phyloP scores from a whole-genome alignment of 2,888 invertebrate species.

The Zygaena filipendulae region DNA sequence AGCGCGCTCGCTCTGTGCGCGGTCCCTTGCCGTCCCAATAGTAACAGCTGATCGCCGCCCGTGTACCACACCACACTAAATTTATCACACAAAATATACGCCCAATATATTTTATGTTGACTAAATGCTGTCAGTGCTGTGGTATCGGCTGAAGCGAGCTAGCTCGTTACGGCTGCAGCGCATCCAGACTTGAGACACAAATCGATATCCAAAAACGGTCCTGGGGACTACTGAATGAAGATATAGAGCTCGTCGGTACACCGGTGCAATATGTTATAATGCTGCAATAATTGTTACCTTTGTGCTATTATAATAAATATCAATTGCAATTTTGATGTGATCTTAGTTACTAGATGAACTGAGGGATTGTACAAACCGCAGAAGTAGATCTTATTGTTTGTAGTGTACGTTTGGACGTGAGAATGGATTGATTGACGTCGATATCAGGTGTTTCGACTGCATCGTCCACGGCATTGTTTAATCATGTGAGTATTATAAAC shows the following conservation, averaged over 20 bases:
- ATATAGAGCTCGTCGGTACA: slow-evolving; percentile 36
- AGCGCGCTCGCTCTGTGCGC: slow-evolving; percentile 34
- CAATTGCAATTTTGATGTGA: slow-evolving; percentile 9
- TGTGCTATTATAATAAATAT: slow-evolving; percentile 1
- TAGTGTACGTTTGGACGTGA: slow-evolving; percentile 45
- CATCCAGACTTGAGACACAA: slow-evolving; percentile 25
- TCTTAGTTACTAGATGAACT: slow-evolving; percentile 14
- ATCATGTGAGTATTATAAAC: slow-evolving; percentile 32
- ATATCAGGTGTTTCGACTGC: slow-evolving; percentile 33
- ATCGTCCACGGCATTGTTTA: slow-evolving; percentile 31
- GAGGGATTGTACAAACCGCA: slow-evolving; percentile 23
- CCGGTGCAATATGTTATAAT: slow-evolving; percentile 48
- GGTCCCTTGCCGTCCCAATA: slow-evolving; percentile 13
- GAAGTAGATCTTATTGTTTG: slow-evolving; percentile 24
- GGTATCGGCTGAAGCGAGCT: slow-evolving; percentile 18
- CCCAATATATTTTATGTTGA: slow-evolving; percentile 16
- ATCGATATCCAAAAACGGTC: slow-evolving; percentile 51
- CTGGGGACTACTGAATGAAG: slow-evolving; percentile 32
- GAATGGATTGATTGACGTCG: slow-evolving; percentile 47
- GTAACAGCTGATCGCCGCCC: slow-evolving; percentile 48
- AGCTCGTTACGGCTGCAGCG: slow-evolving; percentile 22
- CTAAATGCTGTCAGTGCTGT: slow-evolving; percentile 15
- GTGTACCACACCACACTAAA: slow-evolving; percentile 23
- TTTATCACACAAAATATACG: slow-evolving; percentile 23
- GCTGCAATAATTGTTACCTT: slow-evolving; percentile 32